phyloP scores from a whole-genome alignment of 2,113 vertebrate species.

The Phalacrocorax aristotelis region DNA sequence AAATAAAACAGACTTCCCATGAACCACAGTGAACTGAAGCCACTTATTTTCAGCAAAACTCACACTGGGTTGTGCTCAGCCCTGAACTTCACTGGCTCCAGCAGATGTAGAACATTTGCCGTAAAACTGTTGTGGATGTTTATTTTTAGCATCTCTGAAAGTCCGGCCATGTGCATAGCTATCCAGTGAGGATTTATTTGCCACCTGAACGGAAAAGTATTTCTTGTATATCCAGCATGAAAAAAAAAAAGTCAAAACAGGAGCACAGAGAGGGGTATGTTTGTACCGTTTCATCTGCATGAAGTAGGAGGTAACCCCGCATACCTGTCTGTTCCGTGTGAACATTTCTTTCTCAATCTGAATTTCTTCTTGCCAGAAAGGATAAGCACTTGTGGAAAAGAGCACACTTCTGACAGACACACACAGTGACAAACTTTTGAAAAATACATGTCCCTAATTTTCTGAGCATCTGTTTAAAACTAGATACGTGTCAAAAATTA shows the following conservation, averaged over 20 bases:
- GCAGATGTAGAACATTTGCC: neutral
- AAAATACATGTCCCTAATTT: slow-evolving; percentile 61
- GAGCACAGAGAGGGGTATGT: neutral
- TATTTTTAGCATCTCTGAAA: neutral
- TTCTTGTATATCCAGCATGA: neutral
- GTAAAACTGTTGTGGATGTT: neutral
- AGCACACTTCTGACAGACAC: slow-evolving; percentile 23
- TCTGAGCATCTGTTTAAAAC: slow-evolving; percentile 60
- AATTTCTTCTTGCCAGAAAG: neutral
- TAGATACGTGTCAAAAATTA: slow-evolving; percentile 49
- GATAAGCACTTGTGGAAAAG: neutral
- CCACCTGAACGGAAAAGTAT: neutral
- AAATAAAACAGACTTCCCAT: slow-evolving; percentile 46
- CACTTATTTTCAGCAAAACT: slow-evolving; percentile 24
- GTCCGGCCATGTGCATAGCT: neutral
- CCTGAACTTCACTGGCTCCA: slow-evolving; percentile 37
- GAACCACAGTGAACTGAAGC: slow-evolving; percentile 33
- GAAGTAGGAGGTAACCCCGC: neutral
- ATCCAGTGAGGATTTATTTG: neutral
- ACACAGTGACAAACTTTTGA: slow-evolving; percentile 43
- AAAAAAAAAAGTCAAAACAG: neutral
- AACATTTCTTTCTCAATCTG: neutral
- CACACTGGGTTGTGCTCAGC: neutral
- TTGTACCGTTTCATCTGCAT: neutral
- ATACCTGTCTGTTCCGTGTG: neutral